Evolutionary conservation across 2,113 vertebrate genomes (phyloP).

Genomic region (Balaeniceps rex): DNA sequence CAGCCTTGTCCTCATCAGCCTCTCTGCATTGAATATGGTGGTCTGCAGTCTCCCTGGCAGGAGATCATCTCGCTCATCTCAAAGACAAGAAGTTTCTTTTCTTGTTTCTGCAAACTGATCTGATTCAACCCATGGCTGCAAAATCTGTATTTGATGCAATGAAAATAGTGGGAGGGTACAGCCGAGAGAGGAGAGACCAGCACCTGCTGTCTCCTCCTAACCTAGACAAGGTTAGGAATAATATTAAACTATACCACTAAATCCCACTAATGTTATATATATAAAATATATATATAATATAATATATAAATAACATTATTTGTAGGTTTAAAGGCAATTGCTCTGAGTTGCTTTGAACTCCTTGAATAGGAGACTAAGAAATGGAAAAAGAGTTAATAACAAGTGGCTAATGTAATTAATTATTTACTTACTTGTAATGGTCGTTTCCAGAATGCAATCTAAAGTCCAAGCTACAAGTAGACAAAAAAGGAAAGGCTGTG

Average conservation of each 20-base stretch:
- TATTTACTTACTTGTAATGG: not conserved
- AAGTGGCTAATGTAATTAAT: not conserved
- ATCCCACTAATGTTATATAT: too few species aligned
- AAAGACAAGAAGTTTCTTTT: not conserved
- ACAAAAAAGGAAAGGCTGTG: not conserved
- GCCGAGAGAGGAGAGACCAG: not conserved
- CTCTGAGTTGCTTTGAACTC: not conserved
- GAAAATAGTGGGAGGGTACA: not conserved
- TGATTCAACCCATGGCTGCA: not conserved
- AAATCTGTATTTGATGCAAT: not conserved
- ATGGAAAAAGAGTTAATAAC: not conserved
- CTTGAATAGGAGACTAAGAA: not conserved
- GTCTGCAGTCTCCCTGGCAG: not conserved
- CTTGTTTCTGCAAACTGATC: not conserved
- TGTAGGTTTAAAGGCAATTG: not conserved
- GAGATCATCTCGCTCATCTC: not conserved
- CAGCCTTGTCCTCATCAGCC: not conserved
- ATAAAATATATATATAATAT: too few species aligned
- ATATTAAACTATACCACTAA: not conserved
- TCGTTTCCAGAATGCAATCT: not conserved
- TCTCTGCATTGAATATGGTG: not conserved
- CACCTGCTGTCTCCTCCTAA: not conserved
- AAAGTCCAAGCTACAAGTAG: not conserved
- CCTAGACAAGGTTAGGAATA: not conserved
- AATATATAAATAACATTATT: not conserved